Percentiles rank a stretch among this genome's conserved stretches.
Evolutionary conservation across 2,113 vertebrate genomes (phyloP).

Genomic region (Bothrops jararaca): DNA sequence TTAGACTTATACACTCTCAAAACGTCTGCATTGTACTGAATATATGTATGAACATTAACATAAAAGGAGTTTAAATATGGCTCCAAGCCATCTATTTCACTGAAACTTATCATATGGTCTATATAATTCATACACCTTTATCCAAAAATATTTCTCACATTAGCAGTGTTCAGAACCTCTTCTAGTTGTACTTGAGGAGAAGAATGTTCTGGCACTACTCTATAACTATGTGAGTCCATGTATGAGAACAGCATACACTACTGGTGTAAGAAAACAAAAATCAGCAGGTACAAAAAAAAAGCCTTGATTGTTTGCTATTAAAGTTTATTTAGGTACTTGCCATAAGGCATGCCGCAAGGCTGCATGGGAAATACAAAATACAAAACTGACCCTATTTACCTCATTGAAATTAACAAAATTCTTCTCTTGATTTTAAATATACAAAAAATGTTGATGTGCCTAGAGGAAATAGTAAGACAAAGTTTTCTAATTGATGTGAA

Average conservation of each 20-base stretch:
- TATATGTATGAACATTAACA: not conserved
- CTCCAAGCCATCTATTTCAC: not conserved
- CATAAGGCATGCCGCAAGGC: conserved; percentile 2
- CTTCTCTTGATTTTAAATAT: not conserved
- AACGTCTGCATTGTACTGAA: not conserved
- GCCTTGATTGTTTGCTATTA: not conserved
- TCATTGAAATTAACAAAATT: not conserved
- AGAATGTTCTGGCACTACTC: conserved; percentile 57
- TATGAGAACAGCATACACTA: conserved; percentile 57
- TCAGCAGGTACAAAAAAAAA: not conserved
- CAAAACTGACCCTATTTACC: not conserved
- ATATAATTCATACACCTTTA: not conserved
- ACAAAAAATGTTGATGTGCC: rapidly evolving
- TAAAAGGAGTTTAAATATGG: conserved; percentile 21
- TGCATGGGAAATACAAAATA: not conserved
- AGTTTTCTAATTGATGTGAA: not conserved
- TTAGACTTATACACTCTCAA: not conserved
- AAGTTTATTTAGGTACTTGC: conserved; percentile 34
- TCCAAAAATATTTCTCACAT: conserved; percentile 53
- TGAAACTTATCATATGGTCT: conserved; percentile 34
- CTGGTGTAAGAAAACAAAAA: conserved; percentile 45
- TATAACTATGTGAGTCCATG: conserved; percentile 55
- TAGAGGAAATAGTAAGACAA: not conserved
- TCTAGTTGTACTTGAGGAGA: conserved; percentile 46
- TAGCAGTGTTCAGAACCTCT: conserved; percentile 29